Conservation (phyloP, 2,888 invertebrate genomes). For the Plusia festucae region DNA sequence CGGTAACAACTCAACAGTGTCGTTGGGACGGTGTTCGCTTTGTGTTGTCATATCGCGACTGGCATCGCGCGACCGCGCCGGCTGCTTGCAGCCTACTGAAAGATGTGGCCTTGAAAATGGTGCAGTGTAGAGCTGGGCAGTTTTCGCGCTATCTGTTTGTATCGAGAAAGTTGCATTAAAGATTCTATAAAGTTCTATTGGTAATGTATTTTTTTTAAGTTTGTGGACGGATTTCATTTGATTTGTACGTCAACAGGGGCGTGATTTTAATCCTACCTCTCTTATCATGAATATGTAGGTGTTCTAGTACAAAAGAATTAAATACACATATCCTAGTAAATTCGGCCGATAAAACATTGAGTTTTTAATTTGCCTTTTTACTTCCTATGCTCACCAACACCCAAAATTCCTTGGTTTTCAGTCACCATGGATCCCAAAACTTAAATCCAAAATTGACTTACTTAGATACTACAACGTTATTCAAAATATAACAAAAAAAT, state of each 20-base stretch:
- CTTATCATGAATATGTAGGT: neutral
- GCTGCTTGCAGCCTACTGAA: slow-evolving; percentile 76
- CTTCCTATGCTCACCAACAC: neutral
- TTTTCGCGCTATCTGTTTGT: slow-evolving; percentile 30
- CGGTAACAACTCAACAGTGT: slow-evolving; percentile 83
- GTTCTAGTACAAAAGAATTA: too few species aligned
- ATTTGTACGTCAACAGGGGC: neutral
- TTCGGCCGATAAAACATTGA: too few species aligned
- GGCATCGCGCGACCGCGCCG: slow-evolving; percentile 74
- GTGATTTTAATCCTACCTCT: neutral
- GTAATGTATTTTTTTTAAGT: neutral
- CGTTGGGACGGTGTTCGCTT: slow-evolving; percentile 76
- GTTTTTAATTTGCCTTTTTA: too few species aligned
- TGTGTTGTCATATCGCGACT: slow-evolving; percentile 78
- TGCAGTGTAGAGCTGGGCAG: slow-evolving; percentile 72
- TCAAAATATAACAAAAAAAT: neutral
- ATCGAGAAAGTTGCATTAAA: slow-evolving; percentile 34
- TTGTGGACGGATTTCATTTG: neutral
- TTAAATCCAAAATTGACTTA: neutral
- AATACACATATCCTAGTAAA: too few species aligned
- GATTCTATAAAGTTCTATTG: neutral
- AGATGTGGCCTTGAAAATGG: slow-evolving; percentile 78
- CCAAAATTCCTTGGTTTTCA: neutral
- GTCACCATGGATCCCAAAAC: neutral
- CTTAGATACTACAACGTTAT: neutral